phyloP scores from a whole-genome alignment of 2,797 vertebrate genomes.

The Orestias chungarensis region DNA sequence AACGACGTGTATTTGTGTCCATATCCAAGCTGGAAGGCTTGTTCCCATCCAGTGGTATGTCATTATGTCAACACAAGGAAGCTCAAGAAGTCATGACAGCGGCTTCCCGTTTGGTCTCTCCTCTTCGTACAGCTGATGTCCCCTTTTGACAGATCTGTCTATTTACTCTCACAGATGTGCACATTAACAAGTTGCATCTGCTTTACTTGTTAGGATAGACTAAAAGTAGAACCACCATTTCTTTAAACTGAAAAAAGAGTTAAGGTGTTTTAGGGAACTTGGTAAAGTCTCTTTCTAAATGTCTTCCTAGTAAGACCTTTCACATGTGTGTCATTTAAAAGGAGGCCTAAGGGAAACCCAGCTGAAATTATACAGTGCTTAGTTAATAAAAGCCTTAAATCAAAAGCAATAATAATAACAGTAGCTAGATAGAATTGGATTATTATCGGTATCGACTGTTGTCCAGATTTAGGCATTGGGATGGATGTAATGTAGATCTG shows the following conservation, averaged over 20 bases:
- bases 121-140: not conserved
- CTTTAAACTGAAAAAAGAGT: not conserved
- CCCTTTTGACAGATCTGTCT: not conserved
- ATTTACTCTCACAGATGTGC: not conserved
- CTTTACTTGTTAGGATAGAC: not conserved
- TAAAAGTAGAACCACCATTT: not conserved
- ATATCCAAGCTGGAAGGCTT: slow-evolving; percentile 26
- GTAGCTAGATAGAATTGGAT: too few relatives aligned
- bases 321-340: not conserved
- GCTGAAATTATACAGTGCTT: not conserved
- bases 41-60: slow-evolving; percentile 42
- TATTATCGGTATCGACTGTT: too few relatives aligned
- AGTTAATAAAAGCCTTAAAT: too few relatives aligned
- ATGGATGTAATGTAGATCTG: too few relatives aligned
- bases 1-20: slow-evolving; percentile 17
- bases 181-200: not conserved
- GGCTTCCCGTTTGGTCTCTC: slow-evolving; percentile 29
- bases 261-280: not conserved
- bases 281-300: not conserved
- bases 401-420: too few relatives aligned
- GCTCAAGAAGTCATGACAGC: slow-evolving; percentile 27
- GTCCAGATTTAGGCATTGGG: too few relatives aligned
- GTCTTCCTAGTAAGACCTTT: not conserved
- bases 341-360: too few relatives aligned
- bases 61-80: slow-evolving; percentile 43